Base-by-base conservation (phyloP, 1,140 invertebrate genomes). In the Dreissena polymorpha region DNA sequence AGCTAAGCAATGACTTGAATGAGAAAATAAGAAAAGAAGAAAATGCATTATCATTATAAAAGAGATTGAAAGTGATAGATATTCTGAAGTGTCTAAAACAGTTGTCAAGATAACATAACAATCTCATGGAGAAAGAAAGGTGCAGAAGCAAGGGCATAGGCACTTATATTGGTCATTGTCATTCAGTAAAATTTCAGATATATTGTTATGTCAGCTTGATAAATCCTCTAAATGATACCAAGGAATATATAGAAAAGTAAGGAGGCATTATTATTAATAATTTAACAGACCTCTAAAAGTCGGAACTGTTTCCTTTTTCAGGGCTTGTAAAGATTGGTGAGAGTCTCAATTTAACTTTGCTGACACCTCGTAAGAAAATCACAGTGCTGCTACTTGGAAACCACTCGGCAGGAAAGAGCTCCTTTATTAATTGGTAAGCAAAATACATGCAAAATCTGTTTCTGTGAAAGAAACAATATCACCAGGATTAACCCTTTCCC, bases 391-490 rank as follows among this genome's bases (percentile, higher is more conserved):
- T 95, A 8, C 94, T 95, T 84, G 95, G 95, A 3, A 95, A 95
- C 88, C 95, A 95, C 89, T 95, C 95, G 25, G 95, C 95, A 71
- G 95, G 95, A 14, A 95, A 95, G 90, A 95, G 94, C 70, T 94
- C 94, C 1, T 95, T 95, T 87, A 95, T 95, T 68, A 95, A 95
- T 86, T 95, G 95, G 95, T 95, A 91, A 93, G 90, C 88, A 39
- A 8, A 39, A 39, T 39, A 5, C 2, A 39, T n/a, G n/a, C n/a
- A n/a, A n/a, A n/a, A n/a, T n/a, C n/a, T n/a, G n/a, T n/a, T n/a
- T n/a, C n/a, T n/a, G n/a, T n/a, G n/a, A 39, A 39, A 5, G 39
- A 39, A 8, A 39, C 39, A 8, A 2, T 2, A 2, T 39, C 39
- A 39, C 39, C 39, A 2, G 8, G 39, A 39, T 39, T 39, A 39